These are phyloP conservation scores for Gonioctena quinquepunctata DNA, from an alignment of 1,140 invertebrate genomes.

Conservation along the genomic window DNA sequence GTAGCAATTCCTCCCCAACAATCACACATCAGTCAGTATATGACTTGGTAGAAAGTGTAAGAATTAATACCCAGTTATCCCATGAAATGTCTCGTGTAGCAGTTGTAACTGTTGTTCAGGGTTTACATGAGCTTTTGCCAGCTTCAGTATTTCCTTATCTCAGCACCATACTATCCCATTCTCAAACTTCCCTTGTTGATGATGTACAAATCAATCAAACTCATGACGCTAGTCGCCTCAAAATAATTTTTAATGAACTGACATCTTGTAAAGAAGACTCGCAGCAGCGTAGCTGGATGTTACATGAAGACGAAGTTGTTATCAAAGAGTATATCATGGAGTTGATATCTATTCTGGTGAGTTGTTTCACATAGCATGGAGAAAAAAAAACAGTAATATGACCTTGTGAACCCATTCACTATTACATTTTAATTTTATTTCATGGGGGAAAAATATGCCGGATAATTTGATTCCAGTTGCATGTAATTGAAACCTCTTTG, in stretches of 20 bases:
- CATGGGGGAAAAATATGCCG: too few species aligned
- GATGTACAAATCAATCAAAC: constrained; percentile 67
- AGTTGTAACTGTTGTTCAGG: constrained; percentile 75
- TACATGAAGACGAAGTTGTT: constrained; percentile 87
- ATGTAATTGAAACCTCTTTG: too few species aligned
- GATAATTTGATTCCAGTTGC: too few species aligned
- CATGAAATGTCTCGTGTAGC: constrained; percentile 86
- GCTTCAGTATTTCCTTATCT: constrained; percentile 64
- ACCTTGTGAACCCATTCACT: neutral
- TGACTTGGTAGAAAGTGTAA: constrained; percentile 74
- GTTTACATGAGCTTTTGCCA: constrained; percentile 65
- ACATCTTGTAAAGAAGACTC: constrained; percentile 89
- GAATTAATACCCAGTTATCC: constrained; percentile 81
- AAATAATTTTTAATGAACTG: constrained; percentile 78
- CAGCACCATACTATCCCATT: constrained; percentile 58
- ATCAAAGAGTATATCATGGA: constrained; percentile 84
- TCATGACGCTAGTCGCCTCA: constrained; percentile 78
- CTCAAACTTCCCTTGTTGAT: constrained; percentile 64
- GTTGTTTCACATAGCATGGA: too few species aligned
- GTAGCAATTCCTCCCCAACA: constrained; percentile 44
- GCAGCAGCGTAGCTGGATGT: constrained; percentile 90
- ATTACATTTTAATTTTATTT: neutral
- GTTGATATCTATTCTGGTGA: constrained; percentile 83
- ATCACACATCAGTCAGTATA: constrained; percentile 67
- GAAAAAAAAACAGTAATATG: neutral